These are phyloP conservation scores for Neogobius melanostomus DNA, from an alignment of 2,113 vertebrate species.

Conservation along the genomic window DNA sequence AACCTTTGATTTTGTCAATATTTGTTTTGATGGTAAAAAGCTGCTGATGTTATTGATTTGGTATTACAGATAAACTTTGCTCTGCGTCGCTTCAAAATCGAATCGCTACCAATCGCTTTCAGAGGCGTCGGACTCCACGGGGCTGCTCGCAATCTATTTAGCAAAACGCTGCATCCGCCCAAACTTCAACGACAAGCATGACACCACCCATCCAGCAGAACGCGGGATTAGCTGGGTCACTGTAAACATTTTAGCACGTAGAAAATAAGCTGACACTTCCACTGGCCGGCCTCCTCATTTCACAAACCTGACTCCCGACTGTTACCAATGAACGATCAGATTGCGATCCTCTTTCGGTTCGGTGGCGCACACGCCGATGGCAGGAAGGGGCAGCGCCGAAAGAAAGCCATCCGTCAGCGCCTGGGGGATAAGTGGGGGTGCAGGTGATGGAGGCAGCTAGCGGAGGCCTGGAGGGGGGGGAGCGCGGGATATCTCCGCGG, in stretches of 20 bases:
- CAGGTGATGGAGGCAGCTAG: conserved; percentile 63
- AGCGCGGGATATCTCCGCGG: conserved; percentile 66
- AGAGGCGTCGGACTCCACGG: no score
- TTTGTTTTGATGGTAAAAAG: no score
- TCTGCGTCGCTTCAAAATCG: no score
- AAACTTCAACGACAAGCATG: not conserved
- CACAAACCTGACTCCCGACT: not conserved
- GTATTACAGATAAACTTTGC: no score
- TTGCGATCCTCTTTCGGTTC: conserved; percentile 19
- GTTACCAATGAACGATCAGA: conserved; percentile 21
- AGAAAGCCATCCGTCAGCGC: conserved; percentile 44
- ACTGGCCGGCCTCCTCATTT: not conserved
- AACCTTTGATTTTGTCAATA: no score
- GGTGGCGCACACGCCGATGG: conserved; percentile 32
- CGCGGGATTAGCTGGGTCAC: not conserved
- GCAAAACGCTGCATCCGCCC: not conserved
- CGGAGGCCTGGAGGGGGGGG: conserved; percentile 27
- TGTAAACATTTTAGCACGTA: not conserved
- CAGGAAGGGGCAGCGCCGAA: conserved; percentile 37
- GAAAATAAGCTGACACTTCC: not conserved
- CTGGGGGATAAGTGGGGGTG: conserved; percentile 45
- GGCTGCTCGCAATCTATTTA: no score
- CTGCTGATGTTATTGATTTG: no score
- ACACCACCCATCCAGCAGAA: not conserved
- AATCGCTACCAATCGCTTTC: no score